These are phyloP conservation scores for Cantharis flavilabris DNA, from an alignment of 2,888 invertebrate genomes.

Conservation along the genomic window DNA sequence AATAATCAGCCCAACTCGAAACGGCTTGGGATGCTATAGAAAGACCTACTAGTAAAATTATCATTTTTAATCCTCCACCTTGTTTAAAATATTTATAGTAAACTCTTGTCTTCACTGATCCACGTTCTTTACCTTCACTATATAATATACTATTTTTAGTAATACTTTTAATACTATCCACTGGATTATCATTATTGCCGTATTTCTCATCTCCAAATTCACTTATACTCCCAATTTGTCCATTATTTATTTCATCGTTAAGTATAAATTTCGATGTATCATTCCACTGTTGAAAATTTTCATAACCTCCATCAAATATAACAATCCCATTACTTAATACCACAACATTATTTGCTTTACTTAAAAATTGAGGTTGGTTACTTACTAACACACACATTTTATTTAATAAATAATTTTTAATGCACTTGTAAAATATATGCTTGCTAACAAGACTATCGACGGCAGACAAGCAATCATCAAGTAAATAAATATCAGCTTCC, in stretches of 20 bases:
- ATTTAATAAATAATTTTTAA: constrained; percentile 59
- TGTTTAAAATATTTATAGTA: constrained; percentile 41
- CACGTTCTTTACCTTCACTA: constrained; percentile 38
- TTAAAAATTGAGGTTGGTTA: constrained; percentile 66
- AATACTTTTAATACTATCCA: background rate
- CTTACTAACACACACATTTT: constrained; percentile 66
- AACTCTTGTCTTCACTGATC: constrained; percentile 37
- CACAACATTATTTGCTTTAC: constrained; percentile 58
- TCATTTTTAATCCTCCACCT: constrained; percentile 39
- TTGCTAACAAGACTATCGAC: constrained; percentile 75
- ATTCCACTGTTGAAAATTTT: background rate
- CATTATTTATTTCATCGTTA: constrained; percentile 51
- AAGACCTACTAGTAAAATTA: constrained; percentile 33
- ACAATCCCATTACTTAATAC: constrained; percentile 60
- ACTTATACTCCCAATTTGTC: background rate
- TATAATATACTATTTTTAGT: constrained; percentile 34
- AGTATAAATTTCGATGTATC: constrained; percentile 43
- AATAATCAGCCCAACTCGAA: constrained; percentile 35
- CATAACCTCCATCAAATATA: constrained; percentile 63
- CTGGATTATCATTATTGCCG: background rate
- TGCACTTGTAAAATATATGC: constrained; percentile 71
- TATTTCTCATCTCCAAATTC: background rate
- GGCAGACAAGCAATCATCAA: constrained; percentile 79
- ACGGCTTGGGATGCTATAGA: constrained; percentile 36
- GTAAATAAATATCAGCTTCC: constrained; percentile 72